Conservation (phyloP, 2,113 vertebrate genomes). For the Origma solitaria region DNA sequence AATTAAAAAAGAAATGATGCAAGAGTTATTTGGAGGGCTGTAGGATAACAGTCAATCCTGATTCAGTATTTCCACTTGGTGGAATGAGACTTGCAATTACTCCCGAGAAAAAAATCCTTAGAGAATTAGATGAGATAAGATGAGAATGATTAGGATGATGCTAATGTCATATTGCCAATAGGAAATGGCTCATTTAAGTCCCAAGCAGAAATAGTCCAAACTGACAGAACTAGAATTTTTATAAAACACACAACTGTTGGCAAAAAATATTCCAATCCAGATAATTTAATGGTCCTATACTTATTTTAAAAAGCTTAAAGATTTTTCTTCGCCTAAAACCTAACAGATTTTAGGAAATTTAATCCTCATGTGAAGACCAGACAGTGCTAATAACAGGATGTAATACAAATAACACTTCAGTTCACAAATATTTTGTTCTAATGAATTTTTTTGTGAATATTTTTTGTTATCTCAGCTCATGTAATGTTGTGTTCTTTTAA, state of each 20-base stretch:
- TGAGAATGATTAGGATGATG: neutral
- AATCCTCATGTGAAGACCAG: neutral
- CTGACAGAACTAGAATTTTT: neutral
- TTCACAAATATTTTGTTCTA: neutral
- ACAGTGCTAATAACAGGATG: neutral
- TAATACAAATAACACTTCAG: neutral
- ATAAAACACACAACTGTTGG: neutral
- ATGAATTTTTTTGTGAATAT: neutral
- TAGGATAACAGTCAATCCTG: neutral
- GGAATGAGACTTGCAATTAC: neutral
- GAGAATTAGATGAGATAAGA: neutral
- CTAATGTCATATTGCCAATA: neutral
- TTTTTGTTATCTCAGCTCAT: neutral
- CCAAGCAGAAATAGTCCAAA: neutral
- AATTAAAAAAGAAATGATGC: slow-evolving; percentile 47
- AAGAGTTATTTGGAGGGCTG: slow-evolving; percentile 21
- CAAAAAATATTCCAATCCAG: neutral
- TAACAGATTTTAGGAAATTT: neutral
- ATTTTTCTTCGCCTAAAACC: neutral
- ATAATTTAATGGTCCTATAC: neutral
- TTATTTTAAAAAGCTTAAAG: neutral
- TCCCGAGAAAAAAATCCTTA: neutral
- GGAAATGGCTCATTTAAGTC: neutral
- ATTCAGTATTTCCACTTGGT: slow-evolving; percentile 2
- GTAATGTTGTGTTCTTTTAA: neutral